Percentiles rank a stretch among this genome's conserved stretches.
Conservation (phyloP, 2,888 invertebrate genomes). For the Drosophila aldrichi region DNA sequence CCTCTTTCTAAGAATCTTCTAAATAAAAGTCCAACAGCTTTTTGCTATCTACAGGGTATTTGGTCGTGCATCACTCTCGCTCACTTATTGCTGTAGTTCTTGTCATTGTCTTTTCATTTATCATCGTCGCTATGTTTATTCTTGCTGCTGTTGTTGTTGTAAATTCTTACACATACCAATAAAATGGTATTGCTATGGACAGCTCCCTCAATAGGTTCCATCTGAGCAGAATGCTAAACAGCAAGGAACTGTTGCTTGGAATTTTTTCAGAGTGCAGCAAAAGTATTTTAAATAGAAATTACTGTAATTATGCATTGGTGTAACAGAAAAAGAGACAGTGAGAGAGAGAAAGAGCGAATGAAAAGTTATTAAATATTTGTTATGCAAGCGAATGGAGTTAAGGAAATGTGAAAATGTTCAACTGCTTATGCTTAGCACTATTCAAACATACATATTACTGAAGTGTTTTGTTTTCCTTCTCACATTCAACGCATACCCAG, state of each 20-base stretch:
- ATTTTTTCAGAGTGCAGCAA: conserved; percentile 34
- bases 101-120: conserved; percentile 36
- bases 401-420: not conserved
- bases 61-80: not conserved
- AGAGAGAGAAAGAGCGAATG: not conserved
- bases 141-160: conserved; percentile 8
- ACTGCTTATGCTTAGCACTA: not conserved
- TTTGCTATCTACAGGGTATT: not conserved
- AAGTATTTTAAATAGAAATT: conserved; percentile 3
- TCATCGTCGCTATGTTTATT: conserved; percentile 11
- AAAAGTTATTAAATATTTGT: conserved; percentile 3
- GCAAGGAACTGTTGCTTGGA: conserved; percentile 25
- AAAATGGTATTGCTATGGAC: conserved; percentile 45
- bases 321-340: not conserved
- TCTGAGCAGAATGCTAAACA: conserved; percentile 66
- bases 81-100: conserved; percentile 23
- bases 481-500: not conserved
- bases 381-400: not conserved
- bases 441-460: not conserved
- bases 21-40: not conserved
- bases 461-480: not conserved
- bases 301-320: conserved; percentile 1
- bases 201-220: conserved; percentile 15
- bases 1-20: not conserved
- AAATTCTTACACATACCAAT: conserved; percentile 65